These are phyloP conservation scores for Pachyramphus minor DNA, from an alignment of 2,113 vertebrate species.

Conservation along the genomic window DNA sequence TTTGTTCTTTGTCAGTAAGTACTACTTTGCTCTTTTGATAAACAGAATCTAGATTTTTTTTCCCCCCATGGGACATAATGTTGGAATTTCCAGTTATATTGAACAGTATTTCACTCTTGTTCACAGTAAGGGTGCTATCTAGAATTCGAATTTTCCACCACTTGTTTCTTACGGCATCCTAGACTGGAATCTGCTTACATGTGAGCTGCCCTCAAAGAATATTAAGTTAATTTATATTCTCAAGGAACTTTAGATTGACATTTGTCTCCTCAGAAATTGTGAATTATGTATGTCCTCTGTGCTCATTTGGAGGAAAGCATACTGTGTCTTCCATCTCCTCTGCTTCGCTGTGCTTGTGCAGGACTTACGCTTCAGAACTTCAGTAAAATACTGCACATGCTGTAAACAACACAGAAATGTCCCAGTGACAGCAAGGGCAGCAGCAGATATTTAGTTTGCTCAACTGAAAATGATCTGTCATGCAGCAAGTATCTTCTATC, in stretches of 20 bases:
- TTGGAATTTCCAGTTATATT: not conserved
- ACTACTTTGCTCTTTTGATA: not conserved
- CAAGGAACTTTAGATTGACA: not conserved
- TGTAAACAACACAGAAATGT: not conserved
- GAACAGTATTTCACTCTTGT: not conserved
- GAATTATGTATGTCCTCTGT: not conserved
- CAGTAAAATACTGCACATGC: not conserved
- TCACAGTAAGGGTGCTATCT: not conserved
- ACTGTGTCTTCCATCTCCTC: not conserved
- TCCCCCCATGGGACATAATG: not conserved
- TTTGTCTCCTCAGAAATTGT: not conserved
- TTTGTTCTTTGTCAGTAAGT: not conserved
- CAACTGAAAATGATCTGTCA: not conserved
- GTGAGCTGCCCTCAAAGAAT: not conserved
- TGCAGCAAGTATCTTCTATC: not conserved
- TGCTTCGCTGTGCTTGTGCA: not conserved
- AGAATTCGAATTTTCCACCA: not conserved
- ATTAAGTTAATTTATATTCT: not conserved
- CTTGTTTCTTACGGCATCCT: not conserved
- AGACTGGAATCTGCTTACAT: not conserved
- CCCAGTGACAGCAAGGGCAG: not conserved
- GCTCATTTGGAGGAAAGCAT: not conserved
- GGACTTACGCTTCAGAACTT: not conserved
- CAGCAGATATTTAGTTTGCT: not conserved
- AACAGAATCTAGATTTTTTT: not conserved